Conservation (phyloP, 2,113 vertebrate genomes). For the Cathartes aura region DNA sequence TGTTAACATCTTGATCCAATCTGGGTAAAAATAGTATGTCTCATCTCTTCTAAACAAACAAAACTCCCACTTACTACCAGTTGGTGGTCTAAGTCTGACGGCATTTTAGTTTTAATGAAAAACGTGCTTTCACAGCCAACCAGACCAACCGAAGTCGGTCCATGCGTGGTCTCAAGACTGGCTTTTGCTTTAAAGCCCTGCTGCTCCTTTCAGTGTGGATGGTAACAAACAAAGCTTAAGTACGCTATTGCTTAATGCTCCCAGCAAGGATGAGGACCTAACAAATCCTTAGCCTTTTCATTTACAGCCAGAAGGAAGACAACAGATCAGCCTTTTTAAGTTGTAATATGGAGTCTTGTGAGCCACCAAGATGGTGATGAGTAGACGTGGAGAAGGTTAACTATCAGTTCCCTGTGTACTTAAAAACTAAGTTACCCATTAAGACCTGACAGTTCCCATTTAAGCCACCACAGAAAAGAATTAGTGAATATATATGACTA, state of each 20-base stretch:
- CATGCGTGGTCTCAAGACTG: background rate
- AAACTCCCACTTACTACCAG: background rate
- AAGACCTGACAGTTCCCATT: background rate
- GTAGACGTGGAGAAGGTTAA: background rate
- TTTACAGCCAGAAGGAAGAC: background rate
- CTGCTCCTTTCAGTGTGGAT: background rate
- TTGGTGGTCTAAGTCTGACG: background rate
- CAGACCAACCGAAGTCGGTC: background rate
- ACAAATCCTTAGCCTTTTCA: background rate
- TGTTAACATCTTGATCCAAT: conserved; percentile 33
- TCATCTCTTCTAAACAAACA: conserved; percentile 32
- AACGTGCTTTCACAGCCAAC: background rate
- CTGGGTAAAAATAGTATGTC: background rate
- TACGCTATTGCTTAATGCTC: background rate
- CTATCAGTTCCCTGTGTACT: background rate
- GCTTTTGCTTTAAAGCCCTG: background rate
- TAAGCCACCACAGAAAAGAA: background rate
- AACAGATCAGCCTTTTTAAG: background rate
- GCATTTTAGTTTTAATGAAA: background rate
- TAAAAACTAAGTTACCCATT: background rate
- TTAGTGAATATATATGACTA: background rate
- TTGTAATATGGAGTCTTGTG: background rate
- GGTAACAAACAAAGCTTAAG: background rate
- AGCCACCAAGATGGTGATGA: background rate
- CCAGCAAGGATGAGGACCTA: rapidly evolving